Base-by-base conservation (phyloP, 64 coral and sea anemone species). In the Astreopora myriophthalma region DNA sequence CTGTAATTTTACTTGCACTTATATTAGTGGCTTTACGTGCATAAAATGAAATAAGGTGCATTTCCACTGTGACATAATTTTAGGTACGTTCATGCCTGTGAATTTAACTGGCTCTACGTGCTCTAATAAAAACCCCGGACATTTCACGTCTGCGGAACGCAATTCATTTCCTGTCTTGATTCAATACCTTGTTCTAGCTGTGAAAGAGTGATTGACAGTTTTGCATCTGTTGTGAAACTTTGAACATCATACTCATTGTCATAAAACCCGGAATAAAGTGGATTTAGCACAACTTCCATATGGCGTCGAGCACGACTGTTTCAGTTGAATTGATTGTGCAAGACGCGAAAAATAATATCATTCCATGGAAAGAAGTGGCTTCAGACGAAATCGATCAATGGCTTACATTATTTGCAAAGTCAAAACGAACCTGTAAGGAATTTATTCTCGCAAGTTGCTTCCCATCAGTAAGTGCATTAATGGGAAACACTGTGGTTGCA, bases 401-500 rank as follows among this genome's bases (percentile, higher is more conserved):
- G 85, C 36, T 87, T 24, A 27, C 85, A 1, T 17, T 52, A 7
- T 70, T 87, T 51, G 85, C 67, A 6, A 68, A 70, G 28, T 66
- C 44, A 9, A 74, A 74, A 46, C 40, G 85, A 44, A 87, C 85
- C 10, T 87, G 68, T 29, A 72, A 72, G 48, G 85, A 87, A 44
- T 87, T 73, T 48, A 9, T 87, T 10, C 35, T 73, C 1, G 67
- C 19, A 30, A 73, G 85, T 87, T 40, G 23, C 9, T 68, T 87
- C 11, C 85, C 85, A 52, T 31, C 67, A 8, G 85, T 87, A 4
- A 87, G 68, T 16, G 68, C 68, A 14, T n/a, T 87, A 16, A 87
- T 87, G 85, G 85, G 36, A 40, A 87, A 87, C 19, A 70, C 85
- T n/a, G 64, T 38, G 17, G 85, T 73, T 5, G 39, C 73, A 48